Conservation (phyloP, 2,797 vertebrate genomes). For the Erethizon dorsatum region DNA sequence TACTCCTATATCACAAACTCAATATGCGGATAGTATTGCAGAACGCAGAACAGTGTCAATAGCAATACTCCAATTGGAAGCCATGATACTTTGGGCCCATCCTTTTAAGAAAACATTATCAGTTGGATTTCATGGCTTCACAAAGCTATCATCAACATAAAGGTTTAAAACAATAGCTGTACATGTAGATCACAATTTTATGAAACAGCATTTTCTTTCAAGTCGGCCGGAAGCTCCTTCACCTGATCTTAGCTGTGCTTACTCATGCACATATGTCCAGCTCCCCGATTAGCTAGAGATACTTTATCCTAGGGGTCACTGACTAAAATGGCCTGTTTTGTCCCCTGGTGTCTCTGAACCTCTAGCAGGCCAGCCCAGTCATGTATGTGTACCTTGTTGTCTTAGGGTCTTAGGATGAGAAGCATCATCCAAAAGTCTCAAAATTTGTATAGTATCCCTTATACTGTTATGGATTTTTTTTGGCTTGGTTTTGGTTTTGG, state of each 20-base stretch:
- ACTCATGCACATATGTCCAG: background rate
- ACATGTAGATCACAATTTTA: background rate
- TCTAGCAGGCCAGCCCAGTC: background rate
- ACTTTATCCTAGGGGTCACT: accelerated
- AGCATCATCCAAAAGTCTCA: background rate
- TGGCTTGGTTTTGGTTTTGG: background rate
- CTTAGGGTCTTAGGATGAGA: background rate
- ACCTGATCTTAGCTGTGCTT: background rate
- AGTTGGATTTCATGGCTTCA: background rate
- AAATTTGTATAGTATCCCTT: background rate
- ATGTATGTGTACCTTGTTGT: background rate
- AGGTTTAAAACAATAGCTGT: background rate
- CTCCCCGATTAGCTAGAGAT: no score
- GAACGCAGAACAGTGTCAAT: constrained; percentile 17
- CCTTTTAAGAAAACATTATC: background rate
- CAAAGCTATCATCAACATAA: background rate
- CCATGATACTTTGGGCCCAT: background rate
- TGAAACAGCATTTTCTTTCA: background rate
- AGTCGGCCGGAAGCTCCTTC: background rate
- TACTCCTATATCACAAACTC: constrained; percentile 8
- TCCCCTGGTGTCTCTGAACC: background rate
- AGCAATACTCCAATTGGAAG: background rate
- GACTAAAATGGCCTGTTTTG: background rate
- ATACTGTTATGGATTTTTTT: background rate
- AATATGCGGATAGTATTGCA: background rate